Evolutionary conservation across 2,888 invertebrate species (phyloP).

Genomic region (Congeria kusceri): DNA sequence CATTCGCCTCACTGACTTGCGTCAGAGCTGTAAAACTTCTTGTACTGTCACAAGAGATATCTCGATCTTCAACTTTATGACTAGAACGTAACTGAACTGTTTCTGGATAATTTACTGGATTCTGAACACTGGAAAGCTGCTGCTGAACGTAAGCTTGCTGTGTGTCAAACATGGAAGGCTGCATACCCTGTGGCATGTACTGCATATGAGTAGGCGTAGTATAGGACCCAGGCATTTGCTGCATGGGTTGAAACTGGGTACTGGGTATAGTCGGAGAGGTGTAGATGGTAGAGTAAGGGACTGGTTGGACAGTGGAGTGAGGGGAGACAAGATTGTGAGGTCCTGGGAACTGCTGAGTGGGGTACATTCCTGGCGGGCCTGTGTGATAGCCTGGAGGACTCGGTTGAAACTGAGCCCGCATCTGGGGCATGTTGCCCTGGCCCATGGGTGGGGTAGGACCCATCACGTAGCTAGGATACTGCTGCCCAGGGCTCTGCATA

Average conservation of each 20-base stretch:
- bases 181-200: constrained; percentile 38
- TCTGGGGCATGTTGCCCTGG: constrained; percentile 52
- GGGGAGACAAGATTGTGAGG: constrained; percentile 57
- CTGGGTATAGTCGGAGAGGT: constrained; percentile 40
- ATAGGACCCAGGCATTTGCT: constrained; percentile 43
- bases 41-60: too few relatives aligned
- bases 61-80: too few relatives aligned
- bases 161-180: constrained; percentile 36
- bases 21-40: too few relatives aligned
- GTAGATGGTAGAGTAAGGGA: constrained; percentile 46
- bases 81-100: too few relatives aligned
- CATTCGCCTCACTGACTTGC: too few relatives aligned
- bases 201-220: constrained; percentile 56
- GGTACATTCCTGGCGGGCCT: constrained; percentile 55
- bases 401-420: constrained; percentile 14
- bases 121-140: constrained; percentile 13
- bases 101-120: too few relatives aligned
- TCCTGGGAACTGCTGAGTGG: constrained; percentile 39
- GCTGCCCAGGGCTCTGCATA: constrained; percentile 45
- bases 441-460: constrained; percentile 50
- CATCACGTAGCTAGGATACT: constrained; percentile 64
- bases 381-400: constrained; percentile 62
- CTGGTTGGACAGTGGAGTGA: constrained; percentile 25
- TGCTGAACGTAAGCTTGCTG: constrained; percentile 35
- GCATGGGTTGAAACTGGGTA: constrained; percentile 51